Conservation (phyloP, 2,797 vertebrate genomes). For the Eidolon dupreanum region DNA sequence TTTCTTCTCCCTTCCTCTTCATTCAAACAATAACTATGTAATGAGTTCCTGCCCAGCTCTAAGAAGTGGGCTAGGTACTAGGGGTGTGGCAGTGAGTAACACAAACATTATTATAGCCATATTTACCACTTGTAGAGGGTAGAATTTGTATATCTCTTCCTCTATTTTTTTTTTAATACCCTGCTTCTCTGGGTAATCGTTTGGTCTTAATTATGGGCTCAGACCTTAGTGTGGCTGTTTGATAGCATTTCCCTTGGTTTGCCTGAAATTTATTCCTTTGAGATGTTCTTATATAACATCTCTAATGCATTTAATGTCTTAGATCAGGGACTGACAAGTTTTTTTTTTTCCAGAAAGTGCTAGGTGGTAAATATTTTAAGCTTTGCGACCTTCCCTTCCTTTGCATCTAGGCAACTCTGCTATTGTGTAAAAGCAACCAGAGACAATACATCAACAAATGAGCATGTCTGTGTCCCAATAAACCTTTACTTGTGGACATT, state of each 20-base stretch:
- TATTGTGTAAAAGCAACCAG: neutral
- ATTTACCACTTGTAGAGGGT: neutral
- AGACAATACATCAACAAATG: neutral
- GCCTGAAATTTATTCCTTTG: conserved; percentile 42
- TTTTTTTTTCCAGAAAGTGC: neutral
- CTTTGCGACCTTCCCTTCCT: neutral
- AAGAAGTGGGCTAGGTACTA: neutral
- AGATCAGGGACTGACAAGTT: neutral
- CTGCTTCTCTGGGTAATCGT: neutral
- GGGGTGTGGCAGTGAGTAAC: neutral
- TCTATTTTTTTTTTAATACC: neutral
- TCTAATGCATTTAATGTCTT: neutral
- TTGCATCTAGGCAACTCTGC: neutral
- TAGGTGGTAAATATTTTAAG: neutral
- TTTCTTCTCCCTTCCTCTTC: neutral
- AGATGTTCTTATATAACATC: neutral
- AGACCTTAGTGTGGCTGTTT: neutral
- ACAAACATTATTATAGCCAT: neutral
- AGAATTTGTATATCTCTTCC: neutral
- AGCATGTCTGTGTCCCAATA: neutral
- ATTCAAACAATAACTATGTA: neutral
- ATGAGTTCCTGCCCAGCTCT: neutral
- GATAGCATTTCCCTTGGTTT: conserved; percentile 15
- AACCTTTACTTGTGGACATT: neutral
- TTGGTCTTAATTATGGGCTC: neutral